Conservation (phyloP, 2,888 invertebrate genomes). For the Pardosa pseudoannulata region DNA sequence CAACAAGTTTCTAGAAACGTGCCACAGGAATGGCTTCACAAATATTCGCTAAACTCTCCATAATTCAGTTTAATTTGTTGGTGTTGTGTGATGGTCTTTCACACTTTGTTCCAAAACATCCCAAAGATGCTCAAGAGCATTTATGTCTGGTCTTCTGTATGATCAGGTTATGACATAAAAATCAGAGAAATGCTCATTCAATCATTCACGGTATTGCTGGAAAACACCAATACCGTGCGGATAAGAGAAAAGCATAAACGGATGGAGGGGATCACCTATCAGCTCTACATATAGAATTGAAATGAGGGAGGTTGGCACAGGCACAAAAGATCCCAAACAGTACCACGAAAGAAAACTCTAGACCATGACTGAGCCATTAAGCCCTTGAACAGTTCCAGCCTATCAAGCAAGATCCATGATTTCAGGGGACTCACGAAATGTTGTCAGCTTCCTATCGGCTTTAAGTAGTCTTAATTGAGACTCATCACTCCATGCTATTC, state of each 20-base stretch:
- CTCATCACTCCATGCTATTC: conserved; percentile 1
- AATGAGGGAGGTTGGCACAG: conserved; percentile 8
- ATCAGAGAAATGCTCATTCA: background rate
- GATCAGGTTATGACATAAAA: background rate
- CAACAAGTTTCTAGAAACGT: background rate
- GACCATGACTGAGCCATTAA: background rate
- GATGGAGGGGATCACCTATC: background rate
- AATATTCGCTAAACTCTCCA: conserved; percentile 4
- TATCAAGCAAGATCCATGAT: background rate
- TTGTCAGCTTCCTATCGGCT: background rate
- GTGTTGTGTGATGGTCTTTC: background rate
- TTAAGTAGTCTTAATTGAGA: background rate
- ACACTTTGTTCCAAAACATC: conserved; percentile 11
- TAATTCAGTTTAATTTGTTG: background rate
- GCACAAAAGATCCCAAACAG: background rate
- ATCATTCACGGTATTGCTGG: background rate
- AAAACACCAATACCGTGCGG: background rate
- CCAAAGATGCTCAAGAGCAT: background rate
- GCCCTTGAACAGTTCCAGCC: background rate
- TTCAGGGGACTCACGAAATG: background rate
- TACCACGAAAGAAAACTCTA: background rate
- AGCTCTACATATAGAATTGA: background rate
- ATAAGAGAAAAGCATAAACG: conserved; percentile 9
- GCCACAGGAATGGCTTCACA: background rate
- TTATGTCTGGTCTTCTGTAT: background rate